These are phyloP conservation scores for Smittia aterrima DNA, from an alignment of 2,888 invertebrate genomes.

Conservation along the genomic window DNA sequence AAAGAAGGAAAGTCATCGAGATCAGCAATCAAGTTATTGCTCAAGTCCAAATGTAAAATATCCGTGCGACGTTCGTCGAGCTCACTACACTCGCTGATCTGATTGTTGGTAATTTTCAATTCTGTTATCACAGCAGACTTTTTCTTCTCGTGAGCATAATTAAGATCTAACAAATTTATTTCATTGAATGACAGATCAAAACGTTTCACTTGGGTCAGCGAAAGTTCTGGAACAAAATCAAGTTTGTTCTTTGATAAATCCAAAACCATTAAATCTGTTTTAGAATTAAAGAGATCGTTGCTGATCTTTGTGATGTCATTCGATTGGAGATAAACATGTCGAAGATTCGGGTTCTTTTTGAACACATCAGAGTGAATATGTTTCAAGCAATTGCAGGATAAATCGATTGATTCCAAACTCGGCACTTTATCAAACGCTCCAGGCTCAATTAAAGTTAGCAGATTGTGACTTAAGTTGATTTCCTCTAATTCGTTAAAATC, in stretches of 20 bases:
- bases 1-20: slow-evolving; percentile 24
- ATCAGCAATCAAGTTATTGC: slow-evolving; percentile 13
- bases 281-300: neutral
- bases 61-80: slow-evolving; percentile 1
- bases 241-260: slow-evolving; percentile 23
- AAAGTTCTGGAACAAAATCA: slow-evolving; percentile 16
- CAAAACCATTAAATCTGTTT: neutral
- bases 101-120: slow-evolving; percentile 1
- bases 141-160: slow-evolving; percentile 22
- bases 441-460: slow-evolving; percentile 5
- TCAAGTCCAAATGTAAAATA: slow-evolving; percentile 21
- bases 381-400: slow-evolving; percentile 24
- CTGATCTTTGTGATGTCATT: slow-evolving; percentile 30
- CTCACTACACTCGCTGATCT: neutral
- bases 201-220: neutral
- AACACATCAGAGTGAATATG: slow-evolving; percentile 31
- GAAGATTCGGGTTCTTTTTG: neutral
- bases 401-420: slow-evolving; percentile 16
- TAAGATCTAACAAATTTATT: slow-evolving; percentile 7
- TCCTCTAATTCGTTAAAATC: slow-evolving; percentile 31
- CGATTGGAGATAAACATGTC: neutral
- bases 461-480: slow-evolving; percentile 25
- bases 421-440: slow-evolving; percentile 27
- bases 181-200: slow-evolving; percentile 15
- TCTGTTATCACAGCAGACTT: slow-evolving; percentile 4